Base-by-base conservation (phyloP, 2,797 vertebrate species). In the Hoplostethus atlanticus region DNA sequence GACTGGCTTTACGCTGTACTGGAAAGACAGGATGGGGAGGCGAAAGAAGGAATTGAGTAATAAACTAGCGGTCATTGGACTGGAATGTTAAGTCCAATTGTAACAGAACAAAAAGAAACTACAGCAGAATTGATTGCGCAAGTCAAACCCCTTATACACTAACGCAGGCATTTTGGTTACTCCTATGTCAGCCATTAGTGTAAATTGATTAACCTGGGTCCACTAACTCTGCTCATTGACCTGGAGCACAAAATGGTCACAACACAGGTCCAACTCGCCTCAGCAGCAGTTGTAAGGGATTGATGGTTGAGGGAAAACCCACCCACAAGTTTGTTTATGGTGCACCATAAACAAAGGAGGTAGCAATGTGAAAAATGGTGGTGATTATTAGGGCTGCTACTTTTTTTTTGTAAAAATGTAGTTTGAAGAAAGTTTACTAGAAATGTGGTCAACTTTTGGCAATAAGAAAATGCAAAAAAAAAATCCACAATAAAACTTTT, bases 21-120 rank as follows among this genome's bases (percentile, higher is more conserved):
- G 51, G 34, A 80, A 56, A 8, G 40, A 68, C 82, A n/a, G 42
- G 76, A 83, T 54, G 51, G 75, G 58, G 48, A 57, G 44, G 46
- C 28, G n/a, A 16, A 40, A n/a, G 16, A 30, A n/a, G 62, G 7
- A 38, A 30, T 16, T 6, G 48, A 75, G 73, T 54, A 9, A 25
- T 31, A 68, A 63, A 68, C 57, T 28, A 76, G 54, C 47, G 67
- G 68, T 25, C 71, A 64, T 65, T 64, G 64, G 44, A 25, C 17
- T 36, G 54, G 13, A 38, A 51, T 47, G 53, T 54, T 9, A 62
- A 30, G 31, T 79, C 63, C 63, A 31, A 16, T 58, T 77, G 38
- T 67, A 60, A 11, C 46, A 77, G 17, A 64, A 21, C 68, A 70
- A 42, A 53, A 53, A 53, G 3, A 53, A 53, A 30, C 25, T 5